Evolutionary conservation across 2,888 invertebrate genomes (phyloP).

Genomic region (Drosophila monieri): DNA sequence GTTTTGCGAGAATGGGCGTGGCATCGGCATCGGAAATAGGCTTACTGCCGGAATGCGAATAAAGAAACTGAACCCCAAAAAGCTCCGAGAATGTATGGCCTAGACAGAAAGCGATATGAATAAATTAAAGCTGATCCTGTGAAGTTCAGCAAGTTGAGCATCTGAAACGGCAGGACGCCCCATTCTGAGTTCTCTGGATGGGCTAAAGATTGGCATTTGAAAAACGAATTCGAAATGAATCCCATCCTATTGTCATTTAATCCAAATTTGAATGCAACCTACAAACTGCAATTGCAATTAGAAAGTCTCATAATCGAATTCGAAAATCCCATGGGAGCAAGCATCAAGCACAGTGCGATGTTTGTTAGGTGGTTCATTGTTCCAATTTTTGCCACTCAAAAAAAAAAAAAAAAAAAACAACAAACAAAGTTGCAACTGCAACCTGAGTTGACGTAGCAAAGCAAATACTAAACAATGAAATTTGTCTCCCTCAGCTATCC

Average conservation of each 20-base stretch:
- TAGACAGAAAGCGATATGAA: constrained; percentile 26
- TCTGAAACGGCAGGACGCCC: constrained; percentile 11
- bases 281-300: constrained; percentile 19
- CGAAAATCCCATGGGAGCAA: neutral
- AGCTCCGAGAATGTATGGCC: constrained; percentile 29
- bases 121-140: constrained; percentile 41
- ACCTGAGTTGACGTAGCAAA: neutral
- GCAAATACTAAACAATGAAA: constrained; percentile 20
- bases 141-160: constrained; percentile 24
- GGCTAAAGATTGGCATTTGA: constrained; percentile 3
- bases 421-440: neutral
- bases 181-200: neutral
- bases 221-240: constrained; percentile 6
- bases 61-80: constrained; percentile 16
- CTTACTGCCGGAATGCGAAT: constrained; percentile 26
- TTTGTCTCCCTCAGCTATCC: neutral
- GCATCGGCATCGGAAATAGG: constrained; percentile 7
- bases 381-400: neutral
- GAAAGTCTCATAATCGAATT: neutral
- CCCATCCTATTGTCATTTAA: neutral
- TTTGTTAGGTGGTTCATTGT: neutral
- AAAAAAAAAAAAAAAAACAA: too few relatives aligned
- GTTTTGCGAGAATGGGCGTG: constrained; percentile 11
- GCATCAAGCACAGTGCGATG: neutral
- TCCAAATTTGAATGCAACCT: constrained; percentile 12